Base-by-base conservation (phyloP, 2,888 invertebrate species). In the Tuta absoluta region DNA sequence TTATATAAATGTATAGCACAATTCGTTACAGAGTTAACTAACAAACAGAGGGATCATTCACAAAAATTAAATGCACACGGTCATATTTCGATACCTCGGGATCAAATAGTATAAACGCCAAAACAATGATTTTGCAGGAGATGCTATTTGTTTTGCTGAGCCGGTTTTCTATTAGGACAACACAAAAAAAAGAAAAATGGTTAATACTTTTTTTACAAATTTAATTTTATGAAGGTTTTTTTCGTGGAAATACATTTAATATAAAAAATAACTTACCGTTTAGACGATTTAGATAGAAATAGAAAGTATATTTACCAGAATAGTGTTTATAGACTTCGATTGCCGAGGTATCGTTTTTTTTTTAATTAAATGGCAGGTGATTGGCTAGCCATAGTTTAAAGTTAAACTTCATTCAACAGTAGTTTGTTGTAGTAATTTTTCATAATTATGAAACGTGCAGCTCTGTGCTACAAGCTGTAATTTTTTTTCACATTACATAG, bases 11-110 rank as follows among this genome's bases (percentile, higher is more conserved):
- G 63, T 74, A 75, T 70, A 63, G 62, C 76, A 78, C 74, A 76
- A 73, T 78, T 78, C 10, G 81, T 74, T 80, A 81, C 75, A 77
- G 67, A 76, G 70, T 74, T 69, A 66, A 72, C 69, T 74, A 76
- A 77, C 69, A 74, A 75, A 71, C 71, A 58, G 37, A 77, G 66
- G 75, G 70, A 33, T 28, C 14, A 56, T 74, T 68, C 66, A 72
- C 68, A 74, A 76, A 33, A 56, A 33, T 11, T 51, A 51, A 21
- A 51, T 51, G 12, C 51, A 51, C 51, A 19, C 23, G 2, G 10
- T 21, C 23, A 19, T 10, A 51, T 17, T 24, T 49, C 73, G 75
- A 49, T 49, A 49, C 17, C 11, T 49, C 21, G 21, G 33, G 33
- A 33, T 33, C 33, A 33, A 33, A 8, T 33, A 10, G 8, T 8